Evolutionary conservation across 2,797 vertebrate species (phyloP), one percentile per base, ranked within the genome.

Genomic region (Alcedo quadribrachys): DNA sequence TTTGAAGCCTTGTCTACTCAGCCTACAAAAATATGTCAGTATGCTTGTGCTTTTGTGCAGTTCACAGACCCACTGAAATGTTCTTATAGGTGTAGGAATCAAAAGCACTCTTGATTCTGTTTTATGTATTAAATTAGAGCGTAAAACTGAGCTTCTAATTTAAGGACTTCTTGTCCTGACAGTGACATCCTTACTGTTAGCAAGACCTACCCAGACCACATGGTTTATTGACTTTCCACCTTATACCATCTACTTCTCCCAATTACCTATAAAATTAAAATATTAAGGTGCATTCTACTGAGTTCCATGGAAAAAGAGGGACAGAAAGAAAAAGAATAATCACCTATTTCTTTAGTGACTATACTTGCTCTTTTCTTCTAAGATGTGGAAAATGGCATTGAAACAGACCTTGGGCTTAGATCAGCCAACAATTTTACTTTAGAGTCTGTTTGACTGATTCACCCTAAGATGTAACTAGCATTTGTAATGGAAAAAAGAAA

Each of bases 181-280:
- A 46, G 50, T 24, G 37, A 27, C 77, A 63, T 32, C 67, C 80
- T 60, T 30, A 50, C 48, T 82, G 40, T 37, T 32, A 37, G 11
- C 0, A 0, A 45, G 61, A 88, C 61, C 68, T 75, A 12, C 25
- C 28, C 68, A 92, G 51, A 37, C 32, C 43, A 45, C 42, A 3
- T 2, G 4, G 20, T 66, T 63, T 84, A 84, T 32, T 85, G 55
- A 43, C 50, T 85, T 81, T 33, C 30, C 35, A 61, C 61, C 12
- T 63, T 62, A 40, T 27, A 60, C 2, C 9, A 55, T 21, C 25
- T 55, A 53, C 53, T 91, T 84, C 81, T 90, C 42, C 55, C 83
- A 46, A 76, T 86, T 90, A 86, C 58, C 54, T 21, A 68, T 37
- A 62, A 82, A 82, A 88, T 65, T 68, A 86, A 88, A 92, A 85